Base-by-base conservation (phyloP, 1,140 invertebrate species). In the Aphelinus atriplicis region DNA sequence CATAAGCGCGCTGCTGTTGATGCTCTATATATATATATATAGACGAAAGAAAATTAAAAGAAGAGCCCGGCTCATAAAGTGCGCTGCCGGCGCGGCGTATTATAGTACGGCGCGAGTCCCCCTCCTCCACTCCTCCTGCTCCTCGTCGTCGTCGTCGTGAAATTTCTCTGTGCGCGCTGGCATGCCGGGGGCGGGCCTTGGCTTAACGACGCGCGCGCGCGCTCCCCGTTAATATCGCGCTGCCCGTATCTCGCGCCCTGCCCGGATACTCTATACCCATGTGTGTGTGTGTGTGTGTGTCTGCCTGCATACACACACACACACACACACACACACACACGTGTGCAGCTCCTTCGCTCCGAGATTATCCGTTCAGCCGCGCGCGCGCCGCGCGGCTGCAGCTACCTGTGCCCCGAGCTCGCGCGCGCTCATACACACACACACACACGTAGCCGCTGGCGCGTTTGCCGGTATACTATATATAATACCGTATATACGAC, bases 341-440 rank as follows among this genome's bases (percentile, higher is more conserved):
- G 26, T 26, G 26, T 58, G 42, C 26, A 53, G 64, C 47, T 7
- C 3, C 64, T 42, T 4, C 47, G 45, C 71, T 73, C 56, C 56
- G 63, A 73, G 71, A 73, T 73, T 73, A 73, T 73, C 71, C 42
- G 26, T 26, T 26, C 26, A 26, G 70, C 55, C 53, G 45, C 42
- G 66, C n/a, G 46, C n/a, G 50, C 43, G 7, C 55, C n/a, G 46
- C n/a, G 50, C 43, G 7, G 42, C 53, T 1, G 65, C 50, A 67
- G 51, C 65, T 67, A 10, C 50, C 46, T 67, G 46, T 26, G 65
- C 65, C 4, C 48, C 63, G 48, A 26, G 63, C 50, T 51, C 51
- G 42, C 51, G 42, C 51, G 45, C 10, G 26, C 46, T 46, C 51
- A 43, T 26, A 26, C 26, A 26, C 26, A 26, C 26, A 26, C 26